phyloP scores from a whole-genome alignment of 2,888 invertebrate species.

The Tenthredo amoena region DNA sequence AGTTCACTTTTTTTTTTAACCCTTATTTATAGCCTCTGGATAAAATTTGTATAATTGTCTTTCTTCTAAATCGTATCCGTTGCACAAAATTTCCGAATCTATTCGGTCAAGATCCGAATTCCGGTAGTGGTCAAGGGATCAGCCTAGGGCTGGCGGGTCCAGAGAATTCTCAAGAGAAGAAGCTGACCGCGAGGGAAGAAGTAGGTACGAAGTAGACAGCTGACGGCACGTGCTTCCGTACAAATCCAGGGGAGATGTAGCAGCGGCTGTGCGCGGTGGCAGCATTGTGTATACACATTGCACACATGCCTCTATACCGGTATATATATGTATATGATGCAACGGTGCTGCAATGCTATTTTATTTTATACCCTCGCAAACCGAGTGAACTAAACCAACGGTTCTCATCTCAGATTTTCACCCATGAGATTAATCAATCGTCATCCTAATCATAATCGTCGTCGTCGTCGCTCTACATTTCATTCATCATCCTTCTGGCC shows the following conservation, averaged over 20 bases:
- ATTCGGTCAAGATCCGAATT: background rate
- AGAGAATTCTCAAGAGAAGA: constrained; percentile 1
- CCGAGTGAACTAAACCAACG: constrained; percentile 1
- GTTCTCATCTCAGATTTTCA: constrained; percentile 17
- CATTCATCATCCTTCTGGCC: background rate
- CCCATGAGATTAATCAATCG: background rate
- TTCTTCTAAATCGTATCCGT: too few species aligned
- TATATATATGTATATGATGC: constrained; percentile 3
- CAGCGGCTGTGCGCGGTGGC: constrained; percentile 27
- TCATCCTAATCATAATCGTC: background rate
- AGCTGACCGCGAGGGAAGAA: constrained; percentile 12
- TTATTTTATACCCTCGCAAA: constrained; percentile 31
- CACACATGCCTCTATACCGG: too few species aligned
- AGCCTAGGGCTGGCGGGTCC: constrained; percentile 30
- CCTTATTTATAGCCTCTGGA: too few species aligned
- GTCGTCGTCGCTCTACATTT: background rate
- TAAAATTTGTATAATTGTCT: background rate
- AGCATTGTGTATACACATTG: background rate
- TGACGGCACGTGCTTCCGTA: constrained; percentile 52
- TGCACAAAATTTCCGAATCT: background rate
- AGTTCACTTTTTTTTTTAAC: too few species aligned
- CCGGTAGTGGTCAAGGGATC: constrained; percentile 45
- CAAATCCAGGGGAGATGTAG: constrained; percentile 35
- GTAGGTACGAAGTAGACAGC: constrained; percentile 32
- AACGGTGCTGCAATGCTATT: constrained; percentile 43